Evolutionary conservation across 2,888 invertebrate species (phyloP), one percentile per base, ranked within the genome.

Genomic region (Matsumyia berberina): DNA sequence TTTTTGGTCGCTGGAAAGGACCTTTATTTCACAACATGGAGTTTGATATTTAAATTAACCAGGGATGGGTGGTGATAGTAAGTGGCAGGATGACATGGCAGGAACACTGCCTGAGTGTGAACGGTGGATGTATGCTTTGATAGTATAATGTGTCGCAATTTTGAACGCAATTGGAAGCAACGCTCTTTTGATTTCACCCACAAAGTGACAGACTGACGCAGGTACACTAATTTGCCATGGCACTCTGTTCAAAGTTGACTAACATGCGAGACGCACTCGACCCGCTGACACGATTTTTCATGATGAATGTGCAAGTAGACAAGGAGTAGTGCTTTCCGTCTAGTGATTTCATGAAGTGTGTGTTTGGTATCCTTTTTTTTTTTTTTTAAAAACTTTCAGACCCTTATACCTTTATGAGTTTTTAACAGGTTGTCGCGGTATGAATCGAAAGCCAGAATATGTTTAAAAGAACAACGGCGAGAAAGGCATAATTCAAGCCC

Each of bases 221-320:
- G n/a, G 31, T 53, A n/a, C 12, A 11, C 39, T 24, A 24, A 24
- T 57, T 39, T 55, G n/a, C 39, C 12, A 11, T 11, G 39, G 70
- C 55, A 44, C 29, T 53, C 17, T 58, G 67, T 35, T 15, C 15
- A 46, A 15, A 53, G 42, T 60, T 77, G 69, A 77, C 60, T 77
- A 58, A 67, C 60, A 77, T 60, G 53, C 51, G 60, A 44, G 53
- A 37, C 33, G 42, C 69, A 24, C 77, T 77, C 69, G 69, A 77
- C 60, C 69, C 53, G 35, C 35, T 77, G 69, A 69, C 77, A 69
- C 44, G 15, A 12, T 24, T 53, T 11, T 24, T 3, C 2, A 24
- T n/a, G 15, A 15, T 51, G 24, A n/a, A n/a, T n/a, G 12, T 11
- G 31, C 12, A 24, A 8, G 51, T n/a, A 31, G n/a, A 8, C 29